A percentile compares a stretch with the other conserved stretches of the same genome.
These are phyloP conservation scores for Drosophila ironensis DNA, from an alignment of 1,140 invertebrate genomes.

Conservation along the genomic window DNA sequence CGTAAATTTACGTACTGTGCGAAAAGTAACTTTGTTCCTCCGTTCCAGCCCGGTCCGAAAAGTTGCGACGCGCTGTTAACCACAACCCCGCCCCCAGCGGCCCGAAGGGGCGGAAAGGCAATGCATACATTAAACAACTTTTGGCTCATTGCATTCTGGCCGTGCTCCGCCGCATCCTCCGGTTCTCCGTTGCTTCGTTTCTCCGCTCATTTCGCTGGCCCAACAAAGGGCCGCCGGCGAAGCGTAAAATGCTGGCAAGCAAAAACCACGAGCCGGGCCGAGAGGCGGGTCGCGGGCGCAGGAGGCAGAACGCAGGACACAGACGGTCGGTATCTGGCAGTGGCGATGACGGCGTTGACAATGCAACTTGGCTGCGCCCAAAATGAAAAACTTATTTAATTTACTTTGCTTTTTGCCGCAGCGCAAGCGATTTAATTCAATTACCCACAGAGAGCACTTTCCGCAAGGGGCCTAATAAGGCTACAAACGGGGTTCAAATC, in stretches of 20 bases:
- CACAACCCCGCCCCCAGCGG: conserved; percentile 35
- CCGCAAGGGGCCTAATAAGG: conserved; percentile 24
- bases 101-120: conserved; percentile 30
- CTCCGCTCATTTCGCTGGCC: conserved; percentile 4
- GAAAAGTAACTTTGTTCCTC: conserved; percentile 67
- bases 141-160: conserved; percentile 78
- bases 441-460: conserved; percentile 70
- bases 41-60: conserved; percentile 23
- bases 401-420: conserved; percentile 80
- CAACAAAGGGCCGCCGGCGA: conserved; percentile 74
- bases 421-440: conserved; percentile 76
- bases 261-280: conserved; percentile 60
- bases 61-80: conserved; percentile 77
- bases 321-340: conserved; percentile 2
- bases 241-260: conserved; percentile 76
- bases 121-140: conserved; percentile 81
- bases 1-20: conserved; percentile 68
- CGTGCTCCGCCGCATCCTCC: not conserved
- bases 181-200: not conserved
- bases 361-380: conserved; percentile 72
- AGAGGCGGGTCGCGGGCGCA: conserved; percentile 1
- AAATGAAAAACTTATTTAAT: conserved; percentile 81
- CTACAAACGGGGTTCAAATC: conserved; percentile 23
- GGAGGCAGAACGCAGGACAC: conserved; percentile 1
- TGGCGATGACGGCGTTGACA: conserved; percentile 67